Percentiles rank a stretch among this genome's conserved stretches.
phyloP scores from a whole-genome alignment of 2,113 vertebrate species.

The Hypocryptadius cinnamomeus region DNA sequence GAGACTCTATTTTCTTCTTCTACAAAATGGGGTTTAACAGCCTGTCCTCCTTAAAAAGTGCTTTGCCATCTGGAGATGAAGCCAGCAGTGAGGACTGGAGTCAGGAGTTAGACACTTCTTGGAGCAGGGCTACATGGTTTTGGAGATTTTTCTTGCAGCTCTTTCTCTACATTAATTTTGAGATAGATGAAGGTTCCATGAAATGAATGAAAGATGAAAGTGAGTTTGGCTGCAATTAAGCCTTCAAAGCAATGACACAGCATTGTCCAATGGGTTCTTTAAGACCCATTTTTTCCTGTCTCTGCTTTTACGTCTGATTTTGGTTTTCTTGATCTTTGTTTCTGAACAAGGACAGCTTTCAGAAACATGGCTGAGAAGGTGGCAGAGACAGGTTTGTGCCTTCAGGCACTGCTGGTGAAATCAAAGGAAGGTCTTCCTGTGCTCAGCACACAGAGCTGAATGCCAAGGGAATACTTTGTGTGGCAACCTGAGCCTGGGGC shows the following conservation, averaged over 20 bases:
- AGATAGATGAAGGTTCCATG: not conserved
- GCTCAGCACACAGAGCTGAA: not conserved
- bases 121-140: not conserved
- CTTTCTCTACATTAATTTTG: not conserved
- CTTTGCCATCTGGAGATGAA: not conserved
- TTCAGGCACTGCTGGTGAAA: not conserved
- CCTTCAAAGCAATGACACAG: not conserved
- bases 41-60: not conserved
- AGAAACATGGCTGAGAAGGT: not conserved
- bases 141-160: not conserved
- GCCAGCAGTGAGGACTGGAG: not conserved
- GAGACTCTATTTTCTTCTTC: not conserved
- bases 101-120: not conserved
- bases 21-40: not conserved
- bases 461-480: not conserved
- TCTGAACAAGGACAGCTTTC: not conserved
- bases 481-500: not conserved
- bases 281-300: not conserved
- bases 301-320: not conserved
- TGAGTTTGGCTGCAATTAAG: not conserved
- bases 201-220: too few relatives aligned
- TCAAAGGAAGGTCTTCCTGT: not conserved
- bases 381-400: not conserved
- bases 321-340: slow-evolving; percentile 3
- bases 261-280: not conserved